Evolutionary conservation across 2,888 invertebrate species (phyloP), one percentile per base, ranked within the genome.

Genomic region (Yponomeuta plumbellus): DNA sequence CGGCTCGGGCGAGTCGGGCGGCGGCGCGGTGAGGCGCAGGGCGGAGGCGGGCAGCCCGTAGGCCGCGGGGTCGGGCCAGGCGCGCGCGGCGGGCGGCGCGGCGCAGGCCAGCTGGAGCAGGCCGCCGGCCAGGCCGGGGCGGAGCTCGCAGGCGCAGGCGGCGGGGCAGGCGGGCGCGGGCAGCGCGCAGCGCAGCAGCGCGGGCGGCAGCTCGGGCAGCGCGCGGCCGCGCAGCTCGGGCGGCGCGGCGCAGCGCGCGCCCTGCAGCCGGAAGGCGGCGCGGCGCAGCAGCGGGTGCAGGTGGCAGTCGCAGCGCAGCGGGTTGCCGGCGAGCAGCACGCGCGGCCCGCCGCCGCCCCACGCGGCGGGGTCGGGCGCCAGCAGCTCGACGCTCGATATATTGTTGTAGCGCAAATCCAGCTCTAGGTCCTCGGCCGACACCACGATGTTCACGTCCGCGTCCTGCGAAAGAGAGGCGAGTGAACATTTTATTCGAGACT

Each of bases 241-340:
- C 26, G 64, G 56, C n/a, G 40, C 23, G 61, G 63, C 62, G 57
- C 67, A 64, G 22, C 13, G 62, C n/a, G 44, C 39, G 34, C 52
- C 22, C 1, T 58, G 44, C 21, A 11, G 57, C 39, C 8, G 20
- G 44, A 20, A 20, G 26, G n/a, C 8, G 57, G 6, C 22, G 23
- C 52, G 61, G 11, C 61, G 23, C 23, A 22, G 11, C 23, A 66
- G 61, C 52, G 26, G 52, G 52, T 52, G 13, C 52, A 52, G 8
- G 2, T 20, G n/a, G 23, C 65, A 67, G 39, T 57, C 63, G 63
- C 66, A 67, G 22, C 11, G 13, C n/a, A 66, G 34, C 61, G 61
- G 66, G 61, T 66, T 66, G 66, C 61, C 26, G 26, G 20, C 52
- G 13, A 66, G 66, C 34, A 52, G 66, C 26, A 65, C 34, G n/a